Base-by-base conservation (phyloP, 2,888 invertebrate genomes). In the Melinopterus prodromus region DNA sequence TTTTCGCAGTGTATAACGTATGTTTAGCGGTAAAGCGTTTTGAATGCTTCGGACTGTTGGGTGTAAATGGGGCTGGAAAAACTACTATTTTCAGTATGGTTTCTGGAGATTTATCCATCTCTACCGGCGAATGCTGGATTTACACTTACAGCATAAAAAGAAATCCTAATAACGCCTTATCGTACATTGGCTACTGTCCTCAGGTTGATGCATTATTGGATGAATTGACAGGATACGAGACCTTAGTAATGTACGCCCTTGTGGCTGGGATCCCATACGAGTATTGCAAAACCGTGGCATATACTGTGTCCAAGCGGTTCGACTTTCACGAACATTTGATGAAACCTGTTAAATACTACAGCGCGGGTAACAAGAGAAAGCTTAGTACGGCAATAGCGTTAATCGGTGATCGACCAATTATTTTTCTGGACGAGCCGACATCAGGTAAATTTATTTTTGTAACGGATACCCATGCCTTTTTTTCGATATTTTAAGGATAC, bases 21-120 rank as follows among this genome's bases (percentile, higher is more conserved):
- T 88, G 88, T 86, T 87, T 93, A 86, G 95, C 93, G 75, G 80
- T 83, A 36, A 91, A 91, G 77, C 71, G 79, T 87, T 94, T 94
- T 7, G 96, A 96, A 89, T 96, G 95, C 85, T 96, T 96, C 86
- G 96, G 96, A 0, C 89, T 96, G 16, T 89, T 96, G 77, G 85
- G 97, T 0, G 94, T 96, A 0, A 97, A 97, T 87, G 97, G 97
- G 9, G 96, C 97, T 2, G 97, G 97, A 0, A 97, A 97, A 89
- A 96, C 96, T 0, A 94, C 94, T 0, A 97, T 97, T 0, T 98
- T 98, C 88, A 95, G 95, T 89, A 96, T 97, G 95, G 90, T 97
- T 85, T 97, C 97, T 76, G 97, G 97, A 0, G 97, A 96, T 86
- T 94, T 94, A 85, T 88, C 89, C 4, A 92, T 95, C 12, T 92